A percentile compares a stretch with the other conserved stretches of the same genome.
phyloP scores from a whole-genome alignment of 2,888 invertebrate species.

The Schizaphis graminum region DNA sequence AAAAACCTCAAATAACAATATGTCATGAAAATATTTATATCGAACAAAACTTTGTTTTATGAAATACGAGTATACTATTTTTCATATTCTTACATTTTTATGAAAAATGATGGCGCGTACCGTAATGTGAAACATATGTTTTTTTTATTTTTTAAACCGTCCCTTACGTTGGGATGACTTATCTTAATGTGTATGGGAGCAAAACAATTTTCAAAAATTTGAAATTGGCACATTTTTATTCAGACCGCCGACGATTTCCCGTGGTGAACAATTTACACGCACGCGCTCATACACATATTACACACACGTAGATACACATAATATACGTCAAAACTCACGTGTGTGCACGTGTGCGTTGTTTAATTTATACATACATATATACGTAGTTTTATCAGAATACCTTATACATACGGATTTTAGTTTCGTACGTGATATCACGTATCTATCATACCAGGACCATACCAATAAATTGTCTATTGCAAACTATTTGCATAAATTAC shows the following conservation, averaged over 20 bases:
- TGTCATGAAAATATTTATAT: neutral
- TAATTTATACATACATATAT: neutral
- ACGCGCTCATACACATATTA: neutral
- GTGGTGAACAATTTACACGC: neutral
- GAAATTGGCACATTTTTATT: neutral
- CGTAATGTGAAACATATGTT: neutral
- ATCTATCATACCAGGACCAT: neutral
- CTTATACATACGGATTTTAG: neutral
- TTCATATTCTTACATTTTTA: neutral
- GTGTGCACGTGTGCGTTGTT: neutral
- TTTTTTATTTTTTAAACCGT: neutral
- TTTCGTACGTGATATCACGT: slow-evolving; percentile 39
- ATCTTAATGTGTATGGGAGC: neutral
- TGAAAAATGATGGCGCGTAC: neutral
- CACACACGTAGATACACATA: neutral
- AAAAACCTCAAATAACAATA: neutral
- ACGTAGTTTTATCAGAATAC: neutral
- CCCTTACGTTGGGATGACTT: neutral
- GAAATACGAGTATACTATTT: neutral
- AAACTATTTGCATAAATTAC: slow-evolving; percentile 57
- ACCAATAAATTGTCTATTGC: slow-evolving; percentile 38
- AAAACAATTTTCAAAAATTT: neutral
- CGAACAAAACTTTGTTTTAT: neutral
- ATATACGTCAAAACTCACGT: neutral
- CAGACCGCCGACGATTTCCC: neutral